Evolutionary conservation across 2,113 vertebrate genomes (phyloP), one percentile per base, ranked within the genome.

Genomic region (Gallinago paraguaiae): DNA sequence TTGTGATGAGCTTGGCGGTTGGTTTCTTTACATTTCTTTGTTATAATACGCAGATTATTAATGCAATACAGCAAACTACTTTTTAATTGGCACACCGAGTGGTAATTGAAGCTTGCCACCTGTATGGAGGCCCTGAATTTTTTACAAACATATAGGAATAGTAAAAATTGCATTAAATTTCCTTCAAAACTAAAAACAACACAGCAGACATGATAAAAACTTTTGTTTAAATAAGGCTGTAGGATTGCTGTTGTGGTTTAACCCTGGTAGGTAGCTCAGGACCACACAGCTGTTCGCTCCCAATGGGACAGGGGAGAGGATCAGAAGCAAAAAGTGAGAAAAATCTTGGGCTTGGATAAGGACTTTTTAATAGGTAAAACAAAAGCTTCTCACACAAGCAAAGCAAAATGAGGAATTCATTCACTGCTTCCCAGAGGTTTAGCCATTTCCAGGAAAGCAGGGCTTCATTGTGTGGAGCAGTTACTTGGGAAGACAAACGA

Each of bases 321-420:
- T 71, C 11, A 41, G 35, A 78, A 54, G 7, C 3, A 24, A 56
- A 82, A 70, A 84, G 9, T 33, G 15, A 87, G 63, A 84, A 71
- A 71, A 83, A 6, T 53, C 0, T 0, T 53, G 13, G 8, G 5
- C 8, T 77, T n/a, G 72, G 35, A 54, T 39, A 39, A 74, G 64
- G 13, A 28, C 2, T 1, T 10, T 72, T 94, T 48, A 87, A 43
- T 13, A 59, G 17, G n/a, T 37, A 43, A 83, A 90, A 28, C 24
- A 68, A 84, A 71, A 76, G 3, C 14, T 57, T 27, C 10, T 3
- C 17, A 37, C 20, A 37, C 3, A 53, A 76, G 11, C 27, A 90
- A 81, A 72, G 7, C 37, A 81, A 81, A 92, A 53, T 22, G 59
- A 61, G 13, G 3, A 65, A 72, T 59, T n/a, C 2, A 39, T 76